These are phyloP conservation scores for Oreochromis niloticus DNA, from an alignment of 2,113 vertebrate genomes.

Conservation along the genomic window DNA sequence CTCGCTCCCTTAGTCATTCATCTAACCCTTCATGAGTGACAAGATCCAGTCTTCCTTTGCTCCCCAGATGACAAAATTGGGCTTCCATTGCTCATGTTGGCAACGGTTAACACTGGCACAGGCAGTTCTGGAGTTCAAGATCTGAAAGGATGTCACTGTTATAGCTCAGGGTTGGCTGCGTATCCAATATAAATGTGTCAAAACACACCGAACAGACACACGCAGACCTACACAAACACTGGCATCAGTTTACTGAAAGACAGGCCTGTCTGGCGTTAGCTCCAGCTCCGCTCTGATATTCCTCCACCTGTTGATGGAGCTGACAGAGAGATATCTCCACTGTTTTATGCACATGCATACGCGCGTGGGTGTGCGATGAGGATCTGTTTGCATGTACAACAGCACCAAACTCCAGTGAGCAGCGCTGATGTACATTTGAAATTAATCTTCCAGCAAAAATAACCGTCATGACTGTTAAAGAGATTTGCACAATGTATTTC, in stretches of 20 bases:
- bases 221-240: neutral
- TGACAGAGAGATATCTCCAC: neutral
- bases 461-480: neutral
- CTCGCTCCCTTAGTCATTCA: slow-evolving; percentile 4
- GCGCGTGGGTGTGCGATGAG: neutral
- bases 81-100: slow-evolving; percentile 28
- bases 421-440: neutral
- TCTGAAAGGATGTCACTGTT: slow-evolving; percentile 27
- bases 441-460: neutral
- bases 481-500: slow-evolving; percentile 7
- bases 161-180: neutral
- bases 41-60: slow-evolving; percentile 10
- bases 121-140: neutral
- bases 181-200: neutral
- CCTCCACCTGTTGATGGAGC: slow-evolving; percentile 31
- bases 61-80: neutral
- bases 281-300: neutral
- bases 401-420: neutral
- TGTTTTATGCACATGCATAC: neutral
- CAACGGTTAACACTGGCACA: neutral
- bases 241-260: slow-evolving; percentile 18
- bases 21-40: slow-evolving; percentile 17
- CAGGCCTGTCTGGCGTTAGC: slow-evolving; percentile 10
- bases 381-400: neutral
- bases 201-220: neutral